Base-by-base conservation (phyloP, 2,888 invertebrate genomes). In the Calliphora vomitoria region DNA sequence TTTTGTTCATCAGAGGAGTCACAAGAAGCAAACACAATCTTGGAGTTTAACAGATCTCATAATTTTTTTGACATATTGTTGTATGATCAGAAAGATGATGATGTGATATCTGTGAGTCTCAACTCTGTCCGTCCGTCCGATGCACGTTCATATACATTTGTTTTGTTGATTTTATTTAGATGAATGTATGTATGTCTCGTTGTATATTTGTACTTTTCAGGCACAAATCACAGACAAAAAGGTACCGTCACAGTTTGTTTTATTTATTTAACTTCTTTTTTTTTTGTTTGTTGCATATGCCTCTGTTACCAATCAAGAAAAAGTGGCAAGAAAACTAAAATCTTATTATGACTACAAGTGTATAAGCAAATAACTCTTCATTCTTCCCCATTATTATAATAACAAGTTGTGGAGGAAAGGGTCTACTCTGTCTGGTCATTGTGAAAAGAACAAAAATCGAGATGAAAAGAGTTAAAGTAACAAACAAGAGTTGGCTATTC, bases 281-380 rank as follows among this genome's bases (percentile, higher is more conserved):
- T 69, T 0, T 55, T 38, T 60, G 13, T 76, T 44, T 53, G 68
- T 44, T 25, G 25, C 25, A 25, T 25, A 25, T 64, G 78, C 64
- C 41, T 74, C 41, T 64, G 72, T 68, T 74, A 84, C 78, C 71
- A 78, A 72, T 84, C 78, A 31, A 64, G 71, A 76, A 55, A 44
- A 38, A 72, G 58, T 44, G 64, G 44, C 6, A 75, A 68, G 25
- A 25, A 72, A 76, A 35, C 1, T 25, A 1, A 79, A 66, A 64
- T 5, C 6, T 74, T 72, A 74, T 84, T 84, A 74, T 79, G 79
- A 60, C 41, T 79, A 74, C 84, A 84, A 84, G 74, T 84, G 79
- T 41, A 62, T 60, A 79, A 79, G 79, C 84, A 79, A 84, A 84
- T 78, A 84, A 58, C 74, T 72, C 50, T 79, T 71, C 25, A 68